phyloP scores from a whole-genome alignment of 2,797 vertebrate genomes.

The Halcyon chelicuti region DNA sequence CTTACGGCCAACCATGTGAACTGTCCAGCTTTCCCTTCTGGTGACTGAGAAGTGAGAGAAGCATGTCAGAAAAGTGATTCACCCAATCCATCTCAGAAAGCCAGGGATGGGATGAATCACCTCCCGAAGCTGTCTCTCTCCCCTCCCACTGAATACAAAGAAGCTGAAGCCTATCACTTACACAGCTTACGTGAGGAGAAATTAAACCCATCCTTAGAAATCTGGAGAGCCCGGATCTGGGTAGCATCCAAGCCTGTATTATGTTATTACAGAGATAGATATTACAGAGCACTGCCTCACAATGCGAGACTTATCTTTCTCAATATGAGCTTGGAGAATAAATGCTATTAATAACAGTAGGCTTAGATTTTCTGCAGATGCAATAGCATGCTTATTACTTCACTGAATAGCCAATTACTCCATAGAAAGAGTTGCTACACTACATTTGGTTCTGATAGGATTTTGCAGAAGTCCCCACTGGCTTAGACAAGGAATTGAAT shows the following conservation, averaged over 20 bases:
- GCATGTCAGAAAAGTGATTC: neutral
- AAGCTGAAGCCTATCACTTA: neutral
- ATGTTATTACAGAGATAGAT: neutral
- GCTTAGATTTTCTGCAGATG: conserved; percentile 15
- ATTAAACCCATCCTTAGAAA: conserved; percentile 17
- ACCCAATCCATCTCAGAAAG: neutral
- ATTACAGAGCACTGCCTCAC: neutral
- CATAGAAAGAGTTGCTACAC: neutral
- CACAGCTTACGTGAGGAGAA: neutral
- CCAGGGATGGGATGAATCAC: neutral
- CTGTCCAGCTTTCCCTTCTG: neutral
- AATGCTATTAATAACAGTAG: conserved; percentile 24
- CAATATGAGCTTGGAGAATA: neutral
- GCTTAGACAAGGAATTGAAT: neutral
- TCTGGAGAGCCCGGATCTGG: neutral
- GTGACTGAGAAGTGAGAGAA: neutral
- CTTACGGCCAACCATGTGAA: neutral
- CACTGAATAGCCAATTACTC: neutral
- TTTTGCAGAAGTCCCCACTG: neutral
- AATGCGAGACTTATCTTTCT: neutral
- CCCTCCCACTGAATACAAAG: neutral
- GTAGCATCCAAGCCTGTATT: neutral
- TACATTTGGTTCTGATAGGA: neutral
- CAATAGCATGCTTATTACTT: neutral
- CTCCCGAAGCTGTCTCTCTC: neutral